Base-by-base conservation (phyloP, 37 sponge, comb jelly and placozoan species). In the Beroe ovata region DNA sequence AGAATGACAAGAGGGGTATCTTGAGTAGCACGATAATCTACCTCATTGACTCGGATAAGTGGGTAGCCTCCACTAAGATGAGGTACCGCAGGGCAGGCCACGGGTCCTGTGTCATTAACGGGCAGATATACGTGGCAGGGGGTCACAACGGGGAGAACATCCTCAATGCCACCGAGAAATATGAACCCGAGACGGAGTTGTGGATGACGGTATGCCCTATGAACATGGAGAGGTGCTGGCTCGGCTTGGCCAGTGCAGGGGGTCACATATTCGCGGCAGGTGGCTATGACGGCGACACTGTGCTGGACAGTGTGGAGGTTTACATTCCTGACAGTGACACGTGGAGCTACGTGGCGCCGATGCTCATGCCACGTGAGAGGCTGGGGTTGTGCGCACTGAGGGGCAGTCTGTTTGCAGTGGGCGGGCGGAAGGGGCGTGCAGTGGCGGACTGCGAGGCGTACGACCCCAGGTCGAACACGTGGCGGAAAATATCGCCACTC, bases 171-270 rank as follows among this genome's bases (percentile, higher is more conserved):
- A 39, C 84, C 18, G 84, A 77, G 84, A 38, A 40, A 1, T 77
- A 26, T 29, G 84, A 77, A 25, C 54, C 54, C 28, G 84, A 77
- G 4, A 77, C 84, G 8, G 84, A 77, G 54, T 29, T 77, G 84
- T 77, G 84, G 84, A 42, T 77, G 84, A 77, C 84, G 26, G 14
- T 77, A 28, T 77, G 36, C 84, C 47, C 84, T 8, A 77, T 77
- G 84, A 77, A 77, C 84, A 77, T 77, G 84, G 84, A 77, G 84
- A 38, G 84, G 28, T 77, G 84, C 54, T 77, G 84, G 84, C 84
- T 77, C 23, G 84, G 84, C 28, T 42, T 77, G 38, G 84, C 84
- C 25, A 42, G 54, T 36, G 38, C 84, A 6, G 84, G 84, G 54
- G 84, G 84, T 26, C 84, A 77, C 54, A 77, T 77, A 26, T 77